Base-by-base conservation (phyloP, 2,113 vertebrate genomes). In the Lophochroa leadbeateri region DNA sequence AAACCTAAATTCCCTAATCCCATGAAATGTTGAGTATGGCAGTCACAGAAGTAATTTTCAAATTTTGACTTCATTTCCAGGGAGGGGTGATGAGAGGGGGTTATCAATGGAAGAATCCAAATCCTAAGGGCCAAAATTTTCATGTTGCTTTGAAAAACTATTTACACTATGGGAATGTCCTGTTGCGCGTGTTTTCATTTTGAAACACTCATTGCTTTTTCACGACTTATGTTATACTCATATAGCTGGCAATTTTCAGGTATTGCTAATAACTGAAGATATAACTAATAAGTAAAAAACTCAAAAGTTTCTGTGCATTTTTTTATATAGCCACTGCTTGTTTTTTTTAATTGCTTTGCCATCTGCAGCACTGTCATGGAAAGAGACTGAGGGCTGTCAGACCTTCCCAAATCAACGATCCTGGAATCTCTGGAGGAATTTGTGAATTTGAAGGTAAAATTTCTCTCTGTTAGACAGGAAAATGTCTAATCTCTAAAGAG, bases 401-500 rank as follows among this genome's bases (percentile, higher is more conserved):
- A 8, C 18, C 24, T 81, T 63, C 64, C 27, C 13, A 60, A 82
- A 93, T 71, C 64, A 93, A 65, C 53, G 67, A 35, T 58, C 60
- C 31, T 19, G 13, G 28, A 49, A 83, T 90, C 92, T 93, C 79
- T 81, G 47, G 50, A 84, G 57, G 13, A 83, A 64, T 90, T 72
- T 88, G 46, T 70, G 37, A 92, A 43, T 89, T 83, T 77, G 39
- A 55, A 68, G 37, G 43, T 57, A 95, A 90, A 93, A 17, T 58
- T 92, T 88, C 58, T 58, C 12, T 61, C 21, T 71, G 1, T 71
- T 82, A 76, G n/a, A 90, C 35, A 81, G 29, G 82, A 96, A 93
- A 88, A 64, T 43, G 92, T 90, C 11, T 15, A 91, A 60, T 94
- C 53, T 97, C 81, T 93, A 95, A 86, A 91, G 61, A 83, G 63